Conservation (phyloP, 2,113 vertebrate genomes). For the Prinia subflava region DNA sequence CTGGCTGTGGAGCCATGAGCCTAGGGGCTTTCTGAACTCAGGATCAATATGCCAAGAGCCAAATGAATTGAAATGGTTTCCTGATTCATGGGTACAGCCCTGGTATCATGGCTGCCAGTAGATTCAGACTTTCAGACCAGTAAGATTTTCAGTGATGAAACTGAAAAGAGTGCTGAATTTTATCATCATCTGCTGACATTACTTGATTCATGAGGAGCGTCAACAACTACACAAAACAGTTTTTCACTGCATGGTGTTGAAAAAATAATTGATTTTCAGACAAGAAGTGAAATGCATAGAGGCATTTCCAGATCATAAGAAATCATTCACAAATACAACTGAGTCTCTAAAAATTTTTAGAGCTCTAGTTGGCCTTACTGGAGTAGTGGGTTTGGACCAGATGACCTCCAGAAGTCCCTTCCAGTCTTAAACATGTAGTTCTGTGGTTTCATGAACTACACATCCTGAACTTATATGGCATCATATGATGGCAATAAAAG, state of each 20-base stretch:
- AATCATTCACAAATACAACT: background rate
- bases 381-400: background rate
- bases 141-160: background rate
- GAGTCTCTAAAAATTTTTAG: background rate
- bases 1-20: background rate
- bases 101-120: background rate
- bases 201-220: background rate
- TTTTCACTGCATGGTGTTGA: background rate
- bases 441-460: background rate
- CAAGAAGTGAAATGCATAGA: background rate
- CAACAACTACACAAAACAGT: background rate
- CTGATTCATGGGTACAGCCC: background rate
- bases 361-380: background rate
- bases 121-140: background rate
- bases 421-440: background rate
- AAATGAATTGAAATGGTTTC: background rate
- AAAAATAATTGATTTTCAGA: background rate
- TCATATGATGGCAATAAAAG: background rate
- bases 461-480: background rate
- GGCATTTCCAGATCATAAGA: background rate
- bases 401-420: background rate
- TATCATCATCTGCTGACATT: background rate
- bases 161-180: background rate
- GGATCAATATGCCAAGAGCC: background rate
- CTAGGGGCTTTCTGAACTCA: background rate